Evolutionary conservation across 1,140 invertebrate genomes (phyloP), one percentile per base, ranked within the genome.

Genomic region (Paraescarpia echinospica): DNA sequence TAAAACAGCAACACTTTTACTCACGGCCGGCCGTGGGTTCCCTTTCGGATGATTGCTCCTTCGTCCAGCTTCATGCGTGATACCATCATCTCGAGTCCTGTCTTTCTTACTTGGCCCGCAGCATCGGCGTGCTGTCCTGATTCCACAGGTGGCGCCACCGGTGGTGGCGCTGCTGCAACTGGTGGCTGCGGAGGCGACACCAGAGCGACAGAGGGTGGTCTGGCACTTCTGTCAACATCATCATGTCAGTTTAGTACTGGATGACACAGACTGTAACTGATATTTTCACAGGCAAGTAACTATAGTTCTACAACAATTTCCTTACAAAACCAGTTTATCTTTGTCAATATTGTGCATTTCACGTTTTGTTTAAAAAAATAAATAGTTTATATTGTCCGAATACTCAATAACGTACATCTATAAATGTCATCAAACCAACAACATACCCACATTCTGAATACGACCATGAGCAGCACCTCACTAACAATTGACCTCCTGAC

Each of bases 31-130:
- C 89, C 89, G 14, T 90, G 33, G 18, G 34, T 90, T 90, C 89
- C 89, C 35, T 90, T 90, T 90, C 89, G 89, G 33, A 90, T 22
- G 18, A 90, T 90, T 12, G 41, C 91, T 34, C 33, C 41, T 31
- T 91, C 34, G 22, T 91, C 41, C 34, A 91, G n/a, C 18, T 35
- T 48, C 34, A 91, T 34, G 33, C 41, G 91, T 4, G 34, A 48
- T 9, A 91, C 14, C 91, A 91, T 91, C 33, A 41, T 33, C 91
- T 91, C 34, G 6, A 91, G 41, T 33, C 48, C 33, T 22, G 34
- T 48, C 89, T 34, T 90, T 90, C 34, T 34, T 31, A 18, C 89
- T 77, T 77, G 8, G 59, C 59, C 59, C 18, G 14, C 59, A 77
- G 59, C 59, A 77, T 77, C 89, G 8, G 89, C 35, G 89, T 34